Base-by-base conservation (phyloP, 2,888 invertebrate species). In the Bhutanitis thaidina region DNA sequence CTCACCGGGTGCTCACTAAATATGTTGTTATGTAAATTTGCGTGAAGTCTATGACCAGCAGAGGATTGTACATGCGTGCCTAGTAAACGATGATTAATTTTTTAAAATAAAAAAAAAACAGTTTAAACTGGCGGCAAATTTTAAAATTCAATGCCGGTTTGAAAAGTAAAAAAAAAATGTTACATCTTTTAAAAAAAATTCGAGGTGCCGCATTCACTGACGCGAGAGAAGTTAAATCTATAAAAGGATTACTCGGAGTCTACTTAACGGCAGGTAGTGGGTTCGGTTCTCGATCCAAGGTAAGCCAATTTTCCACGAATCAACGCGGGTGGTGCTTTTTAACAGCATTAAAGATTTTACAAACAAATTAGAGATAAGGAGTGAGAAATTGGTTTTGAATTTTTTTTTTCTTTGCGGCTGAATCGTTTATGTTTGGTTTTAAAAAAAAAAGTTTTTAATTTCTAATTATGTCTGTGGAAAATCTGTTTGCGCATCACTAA, bases 261-360 rank as follows among this genome's bases (percentile, higher is more conserved):
- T 29, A 29, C 47, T 48, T 38, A 40, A 20, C 20, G 36, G 57
- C 77, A 79, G 81, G 80, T 80, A 82, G 74, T 69, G 62, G 62
- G 69, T 75, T 81, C 62, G 67, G 61, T 63, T 61, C 59, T 58
- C 59, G 46, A 14, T 15, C 30, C n/a, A n/a, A n/a, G 27, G 54
- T 56, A 55, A 57, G 43, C 56, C 58, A 71, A 71, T 76, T 66
- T 77, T 80, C 80, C 60, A 54, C 59, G 79, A 77, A 80, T 54
- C 79, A 54, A 69, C 62, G 80, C 74, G 80, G 80, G 80, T 80
- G 81, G 81, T 61, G 56, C 36, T 43, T 45, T 65, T 64, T 67
- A 69, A 71, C 64, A 60, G 63, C 63, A 67, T 75, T 70, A 71
- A 56, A 68, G 65, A 66, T 69, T 71, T 68, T 52, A 64, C 66